Evolutionary conservation across 2,113 vertebrate genomes (phyloP).

Genomic region (Phaethornis superciliosus): DNA sequence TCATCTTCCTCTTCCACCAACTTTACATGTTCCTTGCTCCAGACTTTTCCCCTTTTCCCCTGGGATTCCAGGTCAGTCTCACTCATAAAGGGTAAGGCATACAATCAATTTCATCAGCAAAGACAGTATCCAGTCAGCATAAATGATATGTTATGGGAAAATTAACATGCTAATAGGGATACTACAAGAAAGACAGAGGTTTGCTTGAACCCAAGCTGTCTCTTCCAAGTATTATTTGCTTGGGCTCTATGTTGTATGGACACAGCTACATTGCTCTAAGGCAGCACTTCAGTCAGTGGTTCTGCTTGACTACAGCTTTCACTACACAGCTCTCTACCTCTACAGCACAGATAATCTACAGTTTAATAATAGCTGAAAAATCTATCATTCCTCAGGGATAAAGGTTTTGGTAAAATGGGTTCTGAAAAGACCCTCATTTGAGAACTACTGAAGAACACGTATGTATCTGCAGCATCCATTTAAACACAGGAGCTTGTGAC

Average conservation of each 20-base stretch:
- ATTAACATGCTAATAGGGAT: background rate
- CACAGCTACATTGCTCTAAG: background rate
- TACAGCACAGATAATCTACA: background rate
- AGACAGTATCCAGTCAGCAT: background rate
- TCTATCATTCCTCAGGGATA: background rate
- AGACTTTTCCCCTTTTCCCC: background rate
- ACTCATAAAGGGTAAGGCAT: background rate
- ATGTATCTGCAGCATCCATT: background rate
- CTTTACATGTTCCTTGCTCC: accelerated
- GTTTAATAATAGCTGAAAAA: background rate
- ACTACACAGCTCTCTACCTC: background rate
- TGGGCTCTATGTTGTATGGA: background rate
- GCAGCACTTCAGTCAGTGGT: background rate
- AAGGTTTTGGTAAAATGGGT: background rate
- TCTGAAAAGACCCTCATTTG: background rate
- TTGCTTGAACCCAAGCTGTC: background rate
- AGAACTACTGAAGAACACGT: background rate
- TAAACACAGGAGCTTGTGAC: background rate
- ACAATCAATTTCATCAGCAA: background rate
- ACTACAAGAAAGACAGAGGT: background rate
- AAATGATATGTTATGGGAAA: background rate
- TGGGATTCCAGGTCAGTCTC: background rate
- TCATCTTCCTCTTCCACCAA: background rate
- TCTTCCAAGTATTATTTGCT: background rate
- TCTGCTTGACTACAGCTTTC: background rate